Percentiles rank a stretch among this genome's conserved stretches.
phyloP scores from a whole-genome alignment of 2,888 invertebrate genomes.

The Sycophila texana region DNA sequence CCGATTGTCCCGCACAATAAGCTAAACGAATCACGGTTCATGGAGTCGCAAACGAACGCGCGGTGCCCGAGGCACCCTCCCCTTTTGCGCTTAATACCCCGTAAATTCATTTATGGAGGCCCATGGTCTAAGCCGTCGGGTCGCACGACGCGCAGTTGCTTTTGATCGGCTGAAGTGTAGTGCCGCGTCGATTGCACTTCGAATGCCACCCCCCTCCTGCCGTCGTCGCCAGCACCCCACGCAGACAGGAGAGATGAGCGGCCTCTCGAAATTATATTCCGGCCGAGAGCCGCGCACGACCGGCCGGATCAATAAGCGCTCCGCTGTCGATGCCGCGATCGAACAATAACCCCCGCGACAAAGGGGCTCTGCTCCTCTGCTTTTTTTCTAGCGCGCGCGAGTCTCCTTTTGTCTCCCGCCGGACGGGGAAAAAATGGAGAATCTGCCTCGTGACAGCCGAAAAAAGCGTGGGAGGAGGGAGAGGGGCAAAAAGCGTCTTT shows the following conservation, averaged over 20 bases:
- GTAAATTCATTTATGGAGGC: constrained; percentile 42
- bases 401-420: constrained; percentile 3
- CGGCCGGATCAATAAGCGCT: constrained; percentile 44
- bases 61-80: neutral
- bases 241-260: constrained; percentile 16
- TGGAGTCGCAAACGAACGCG: constrained; percentile 12
- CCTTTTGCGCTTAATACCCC: constrained; percentile 25
- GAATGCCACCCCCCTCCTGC: neutral
- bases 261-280: constrained; percentile 45
- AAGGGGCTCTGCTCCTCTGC: constrained; percentile 23
- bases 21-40: constrained; percentile 39
- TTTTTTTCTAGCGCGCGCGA: neutral
- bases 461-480: neutral
- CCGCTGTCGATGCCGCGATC: constrained; percentile 21
- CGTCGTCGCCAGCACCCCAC: neutral
- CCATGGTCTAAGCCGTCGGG: neutral
- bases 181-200: constrained; percentile 37
- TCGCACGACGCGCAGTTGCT: neutral
- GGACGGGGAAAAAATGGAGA: neutral
- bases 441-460: constrained; percentile 27
- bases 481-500: constrained; percentile 16
- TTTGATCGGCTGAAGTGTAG: constrained; percentile 34
- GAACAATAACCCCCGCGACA: constrained; percentile 36
- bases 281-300: neutral
- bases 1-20: constrained; percentile 1